Conservation (phyloP, 2,888 invertebrate species). For the Heliconius cydno region DNA sequence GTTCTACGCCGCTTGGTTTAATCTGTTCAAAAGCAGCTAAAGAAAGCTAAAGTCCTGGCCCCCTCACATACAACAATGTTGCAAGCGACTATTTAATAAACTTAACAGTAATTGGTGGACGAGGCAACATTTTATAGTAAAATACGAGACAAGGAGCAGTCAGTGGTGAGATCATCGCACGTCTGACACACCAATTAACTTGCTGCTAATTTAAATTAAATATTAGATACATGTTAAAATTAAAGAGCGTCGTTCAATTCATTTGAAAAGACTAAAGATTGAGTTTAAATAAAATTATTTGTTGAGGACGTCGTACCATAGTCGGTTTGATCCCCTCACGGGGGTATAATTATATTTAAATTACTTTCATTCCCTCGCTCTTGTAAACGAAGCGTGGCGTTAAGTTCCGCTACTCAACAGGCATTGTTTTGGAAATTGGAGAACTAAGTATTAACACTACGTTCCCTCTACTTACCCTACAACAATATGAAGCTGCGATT, state of each 20-base stretch:
- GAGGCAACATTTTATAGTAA: not conserved
- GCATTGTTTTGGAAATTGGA: not conserved
- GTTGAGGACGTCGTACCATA: not conserved
- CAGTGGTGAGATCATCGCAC: not conserved
- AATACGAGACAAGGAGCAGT: not conserved
- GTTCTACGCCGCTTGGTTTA: no score
- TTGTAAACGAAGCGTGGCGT: not conserved
- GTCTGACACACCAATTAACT: conserved; percentile 5
- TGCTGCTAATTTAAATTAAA: not conserved
- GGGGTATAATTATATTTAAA: not conserved
- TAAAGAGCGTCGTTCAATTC: not conserved
- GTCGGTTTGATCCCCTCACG: not conserved
- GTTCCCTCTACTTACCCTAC: not conserved
- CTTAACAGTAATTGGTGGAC: not conserved
- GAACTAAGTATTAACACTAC: not conserved
- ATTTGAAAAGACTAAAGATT: not conserved
- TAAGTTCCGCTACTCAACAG: not conserved
- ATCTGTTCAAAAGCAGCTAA: no score
- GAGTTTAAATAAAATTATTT: not conserved
- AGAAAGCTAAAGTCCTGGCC: no score
- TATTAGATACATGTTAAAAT: not conserved
- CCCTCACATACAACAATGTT: not conserved
- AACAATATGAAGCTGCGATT: no score
- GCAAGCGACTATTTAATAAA: not conserved
- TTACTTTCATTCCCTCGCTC: not conserved